phyloP scores from a whole-genome alignment of 2,888 invertebrate species.

The Bimastos eiseni region DNA sequence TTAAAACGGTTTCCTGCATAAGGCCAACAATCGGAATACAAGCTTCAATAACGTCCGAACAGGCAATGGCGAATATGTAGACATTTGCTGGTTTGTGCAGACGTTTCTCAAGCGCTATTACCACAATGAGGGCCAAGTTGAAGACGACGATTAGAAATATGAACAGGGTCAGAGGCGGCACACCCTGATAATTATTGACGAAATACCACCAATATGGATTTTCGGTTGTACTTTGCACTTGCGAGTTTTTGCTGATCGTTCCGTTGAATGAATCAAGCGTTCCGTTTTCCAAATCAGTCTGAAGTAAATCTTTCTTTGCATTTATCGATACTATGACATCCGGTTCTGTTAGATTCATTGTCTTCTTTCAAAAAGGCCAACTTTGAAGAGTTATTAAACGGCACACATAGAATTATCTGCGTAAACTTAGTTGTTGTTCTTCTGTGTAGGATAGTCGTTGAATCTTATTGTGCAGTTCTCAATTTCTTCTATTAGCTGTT shows the following conservation, averaged over 20 bases:
- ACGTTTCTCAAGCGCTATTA: background rate
- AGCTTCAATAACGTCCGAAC: background rate
- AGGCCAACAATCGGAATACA: background rate
- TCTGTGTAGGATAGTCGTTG: background rate
- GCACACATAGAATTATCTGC: background rate
- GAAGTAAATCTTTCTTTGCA: background rate
- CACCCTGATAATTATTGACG: background rate
- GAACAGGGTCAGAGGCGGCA: background rate
- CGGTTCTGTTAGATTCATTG: background rate
- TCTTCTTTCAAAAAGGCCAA: background rate
- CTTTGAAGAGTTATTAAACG: background rate
- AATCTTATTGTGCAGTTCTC: too few species aligned
- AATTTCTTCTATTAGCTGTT: too few species aligned
- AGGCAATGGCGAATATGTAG: background rate
- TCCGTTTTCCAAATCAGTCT: background rate
- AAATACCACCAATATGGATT: background rate
- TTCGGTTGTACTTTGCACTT: background rate
- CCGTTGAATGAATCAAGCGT: background rate
- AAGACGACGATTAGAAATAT: background rate
- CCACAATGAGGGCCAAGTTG: background rate
- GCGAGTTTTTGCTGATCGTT: background rate
- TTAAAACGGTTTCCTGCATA: background rate
- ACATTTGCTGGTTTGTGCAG: background rate
- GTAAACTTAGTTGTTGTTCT: too few species aligned
- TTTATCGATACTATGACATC: background rate